A percentile compares a stretch with the other conserved stretches of the same genome.
These are phyloP conservation scores for Bradynema listronoti DNA, from an alignment of 1,140 invertebrate genomes.

Conservation along the genomic window DNA sequence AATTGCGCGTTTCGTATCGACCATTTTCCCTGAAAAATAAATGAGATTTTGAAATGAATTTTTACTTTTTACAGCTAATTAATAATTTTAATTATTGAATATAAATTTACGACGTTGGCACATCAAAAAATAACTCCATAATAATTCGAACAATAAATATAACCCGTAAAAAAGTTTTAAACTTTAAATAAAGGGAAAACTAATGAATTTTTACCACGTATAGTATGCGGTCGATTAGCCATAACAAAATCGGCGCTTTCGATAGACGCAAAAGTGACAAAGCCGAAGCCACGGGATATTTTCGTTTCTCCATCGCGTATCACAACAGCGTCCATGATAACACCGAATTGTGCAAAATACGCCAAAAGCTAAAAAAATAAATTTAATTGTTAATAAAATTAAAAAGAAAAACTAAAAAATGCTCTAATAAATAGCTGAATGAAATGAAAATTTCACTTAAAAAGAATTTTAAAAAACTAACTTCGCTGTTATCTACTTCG, in stretches of 20 bases:
- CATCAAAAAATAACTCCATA: too few species aligned
- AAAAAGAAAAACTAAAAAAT: too few species aligned
- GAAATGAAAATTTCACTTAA: too few species aligned
- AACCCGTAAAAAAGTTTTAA: too few species aligned
- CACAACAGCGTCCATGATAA: conserved; percentile 88
- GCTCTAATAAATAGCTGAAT: neutral
- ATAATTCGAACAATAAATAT: too few species aligned
- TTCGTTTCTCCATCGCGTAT: conserved; percentile 93
- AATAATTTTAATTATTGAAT: neutral
- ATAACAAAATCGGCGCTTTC: conserved; percentile 84
- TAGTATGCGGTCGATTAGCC: conserved; percentile 72
- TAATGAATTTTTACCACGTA: conserved; percentile 65
- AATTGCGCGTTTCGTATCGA: conserved; percentile 90
- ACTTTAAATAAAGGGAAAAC: too few species aligned
- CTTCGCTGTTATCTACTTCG: conserved; percentile 80
- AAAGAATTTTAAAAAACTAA: conserved; percentile 19
- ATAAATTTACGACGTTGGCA: too few species aligned
- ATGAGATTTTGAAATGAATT: neutral
- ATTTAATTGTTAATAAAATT: neutral
- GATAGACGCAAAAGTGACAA: conserved; percentile 80
- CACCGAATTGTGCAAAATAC: conserved; percentile 89
- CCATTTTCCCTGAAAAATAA: conserved; percentile 64
- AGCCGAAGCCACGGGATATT: conserved; percentile 89
- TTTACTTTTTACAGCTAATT: neutral
- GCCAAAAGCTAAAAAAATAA: conserved; percentile 65